phyloP scores from a whole-genome alignment of 2,888 invertebrate species.

The Poecilus cupreus region DNA sequence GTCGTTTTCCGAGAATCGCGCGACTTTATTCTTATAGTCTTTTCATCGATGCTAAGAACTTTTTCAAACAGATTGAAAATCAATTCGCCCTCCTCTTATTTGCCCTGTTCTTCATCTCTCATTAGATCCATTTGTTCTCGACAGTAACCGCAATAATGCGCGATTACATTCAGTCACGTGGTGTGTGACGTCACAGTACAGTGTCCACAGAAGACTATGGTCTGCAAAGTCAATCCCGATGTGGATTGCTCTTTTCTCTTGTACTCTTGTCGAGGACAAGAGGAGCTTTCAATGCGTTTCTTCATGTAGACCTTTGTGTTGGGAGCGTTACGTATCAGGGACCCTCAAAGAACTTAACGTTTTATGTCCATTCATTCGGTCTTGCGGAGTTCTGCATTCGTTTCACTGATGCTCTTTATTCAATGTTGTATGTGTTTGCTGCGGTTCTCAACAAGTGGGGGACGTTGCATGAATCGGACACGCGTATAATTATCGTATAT shows the following conservation, averaged over 20 bases:
- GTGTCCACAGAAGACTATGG: no score
- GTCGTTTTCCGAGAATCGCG: neutral
- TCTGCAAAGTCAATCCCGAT: neutral
- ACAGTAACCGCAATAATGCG: slow-evolving; percentile 26
- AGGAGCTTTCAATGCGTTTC: slow-evolving; percentile 39
- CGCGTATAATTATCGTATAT: no score
- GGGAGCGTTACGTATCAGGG: slow-evolving; percentile 47
- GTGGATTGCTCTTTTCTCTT: slow-evolving; percentile 32
- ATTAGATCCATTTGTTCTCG: slow-evolving; percentile 32
- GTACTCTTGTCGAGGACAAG: neutral
- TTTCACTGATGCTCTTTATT: slow-evolving; percentile 48
- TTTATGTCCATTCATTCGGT: slow-evolving; percentile 51
- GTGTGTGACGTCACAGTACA: slow-evolving; percentile 1
- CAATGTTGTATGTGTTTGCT: slow-evolving; percentile 25
- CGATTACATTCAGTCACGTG: slow-evolving; percentile 4
- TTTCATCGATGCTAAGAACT: neutral
- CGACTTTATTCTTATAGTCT: neutral
- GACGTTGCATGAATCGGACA: no score
- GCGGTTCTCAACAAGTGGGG: slow-evolving; percentile 11
- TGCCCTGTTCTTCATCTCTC: slow-evolving; percentile 26
- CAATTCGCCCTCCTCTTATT: neutral
- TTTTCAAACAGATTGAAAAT: slow-evolving; percentile 1
- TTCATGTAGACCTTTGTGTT: slow-evolving; percentile 50
- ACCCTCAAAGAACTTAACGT: slow-evolving; percentile 55
- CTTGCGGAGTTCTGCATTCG: slow-evolving; percentile 27